Evolutionary conservation across 2,113 vertebrate species (phyloP).

Genomic region (Pteronura brasiliensis): DNA sequence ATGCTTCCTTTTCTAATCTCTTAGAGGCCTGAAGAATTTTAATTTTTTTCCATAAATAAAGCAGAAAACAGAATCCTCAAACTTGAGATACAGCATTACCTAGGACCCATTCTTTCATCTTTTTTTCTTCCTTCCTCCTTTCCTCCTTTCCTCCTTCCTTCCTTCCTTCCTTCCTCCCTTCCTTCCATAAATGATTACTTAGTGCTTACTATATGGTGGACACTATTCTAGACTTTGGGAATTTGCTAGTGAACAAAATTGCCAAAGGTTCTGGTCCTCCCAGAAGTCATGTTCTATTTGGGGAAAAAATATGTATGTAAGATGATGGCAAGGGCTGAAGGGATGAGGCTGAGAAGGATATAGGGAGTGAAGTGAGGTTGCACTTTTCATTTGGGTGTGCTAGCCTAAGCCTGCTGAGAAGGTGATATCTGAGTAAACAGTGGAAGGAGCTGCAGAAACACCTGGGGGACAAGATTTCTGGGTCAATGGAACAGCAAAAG

Average conservation of each 20-base stretch:
- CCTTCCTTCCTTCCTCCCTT: too few relatives aligned
- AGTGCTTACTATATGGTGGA: not conserved
- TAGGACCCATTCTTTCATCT: not conserved
- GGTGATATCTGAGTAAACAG: not conserved
- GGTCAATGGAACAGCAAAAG: not conserved
- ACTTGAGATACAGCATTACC: not conserved
- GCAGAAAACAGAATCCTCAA: not conserved
- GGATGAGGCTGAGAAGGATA: not conserved
- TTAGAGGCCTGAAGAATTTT: not conserved
- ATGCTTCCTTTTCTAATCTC: not conserved
- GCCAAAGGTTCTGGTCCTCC: not conserved
- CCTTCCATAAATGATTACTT: not conserved
- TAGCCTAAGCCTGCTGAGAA: not conserved
- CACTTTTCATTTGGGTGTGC: not conserved
- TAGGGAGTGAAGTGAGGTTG: too few relatives aligned
- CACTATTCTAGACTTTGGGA: not conserved
- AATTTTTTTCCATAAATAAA: conserved; percentile 7
- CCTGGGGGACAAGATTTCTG: not conserved
- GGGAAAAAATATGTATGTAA: not conserved
- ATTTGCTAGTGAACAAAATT: not conserved
- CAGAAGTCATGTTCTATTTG: not conserved
- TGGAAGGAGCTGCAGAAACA: not conserved
- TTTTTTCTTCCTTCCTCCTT: not conserved
- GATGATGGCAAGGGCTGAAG: not conserved
- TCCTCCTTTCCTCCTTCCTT: not conserved